Base-by-base conservation (phyloP, 2,113 vertebrate species). In the Dromas ardeola region DNA sequence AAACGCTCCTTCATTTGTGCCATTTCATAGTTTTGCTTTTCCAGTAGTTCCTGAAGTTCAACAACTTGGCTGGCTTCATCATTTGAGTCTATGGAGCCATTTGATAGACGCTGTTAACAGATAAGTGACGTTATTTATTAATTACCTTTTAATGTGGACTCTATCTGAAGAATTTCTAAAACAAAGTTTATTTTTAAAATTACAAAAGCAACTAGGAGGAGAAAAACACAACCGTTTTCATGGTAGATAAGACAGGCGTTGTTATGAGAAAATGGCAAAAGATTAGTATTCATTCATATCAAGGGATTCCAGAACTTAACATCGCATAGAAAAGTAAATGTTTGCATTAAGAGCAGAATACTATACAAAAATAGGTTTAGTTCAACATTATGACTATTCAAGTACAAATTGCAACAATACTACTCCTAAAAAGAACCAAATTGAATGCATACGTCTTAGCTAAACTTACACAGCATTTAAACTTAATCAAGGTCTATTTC, bases 21-120 rank as follows among this genome's bases (percentile, higher is more conserved):
- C 99, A 99, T 99, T 98, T 99, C 99, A 87, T 99, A 99, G 98
- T 99, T 99, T 96, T 99, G 99, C 92, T 99, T 99, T 98, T 99
- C 99, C 94, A 99, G 98, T 43, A 99, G 97, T 93, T 99, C 99
- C 97, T 99, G 99, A 81, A 99, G 98, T 97, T 99, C 99, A 63
- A 99, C 98, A 97, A 99, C 98, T 98, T 99, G 99, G 97, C 99
- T 99, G 36, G 99, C 98, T 92, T 99, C 99, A 67, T 99, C 99
- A 45, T 98, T 99, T 17, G 99, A 99, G 94, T 99, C 99, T 97
- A 99, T 98, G 42, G 99, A 99, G 70, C 99, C 99, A 73, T 99
- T 99, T 32, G 99, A 99, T 72, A 99, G 97, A 13, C 99, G 99
- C 99, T 99, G 97, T 61, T 80, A 61, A 84, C 18, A 91, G n/a